Evolutionary conservation across 2,888 invertebrate species (phyloP), one percentile per base, ranked within the genome.

Genomic region (Perithous albicinctus): DNA sequence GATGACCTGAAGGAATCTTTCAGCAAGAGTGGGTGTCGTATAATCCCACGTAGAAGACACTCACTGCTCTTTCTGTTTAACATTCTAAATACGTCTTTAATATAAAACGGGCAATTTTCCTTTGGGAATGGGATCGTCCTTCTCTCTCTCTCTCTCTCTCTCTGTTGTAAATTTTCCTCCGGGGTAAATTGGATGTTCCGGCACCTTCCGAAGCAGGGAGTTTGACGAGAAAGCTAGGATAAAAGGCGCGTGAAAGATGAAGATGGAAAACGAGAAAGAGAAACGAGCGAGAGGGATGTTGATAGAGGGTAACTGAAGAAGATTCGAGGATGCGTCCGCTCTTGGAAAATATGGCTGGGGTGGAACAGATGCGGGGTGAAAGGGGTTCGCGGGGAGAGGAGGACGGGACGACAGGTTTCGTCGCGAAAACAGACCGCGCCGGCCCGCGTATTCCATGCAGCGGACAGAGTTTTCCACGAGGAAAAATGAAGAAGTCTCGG

Each of bases 71-170:
- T 67, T 73, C 72, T 87, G 89, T 88, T 89, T 88, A 85, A 84
- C 87, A 87, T 89, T 89, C 87, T 85, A 86, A 87, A 87, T 89
- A 88, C 85, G 84, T 85, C 86, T 88, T 88, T 86, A 88, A 88
- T 88, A 89, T 86, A 87, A 88, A 89, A 89, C 88, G 84, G 85
- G 84, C 86, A 88, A 89, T 88, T 87, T 87, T 88, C 86, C 83
- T 78, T 85, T 86, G 43, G 54, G n/a, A n/a, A n/a, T n/a, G n/a
- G n/a, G n/a, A n/a, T n/a, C n/a, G n/a, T n/a, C n/a, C n/a, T n/a
- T n/a, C n/a, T n/a, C n/a, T n/a, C n/a, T n/a, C 38, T 63, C 23
- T 18, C 48, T 46, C 12, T 46, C 41, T 61, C 85, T 85, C 86
- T 87, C 81, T 86, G 85, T 84, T 84, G 85, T 87, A 86, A 88